Base-by-base conservation (phyloP, 1,140 invertebrate genomes). In the Sinonovacula constricta region DNA sequence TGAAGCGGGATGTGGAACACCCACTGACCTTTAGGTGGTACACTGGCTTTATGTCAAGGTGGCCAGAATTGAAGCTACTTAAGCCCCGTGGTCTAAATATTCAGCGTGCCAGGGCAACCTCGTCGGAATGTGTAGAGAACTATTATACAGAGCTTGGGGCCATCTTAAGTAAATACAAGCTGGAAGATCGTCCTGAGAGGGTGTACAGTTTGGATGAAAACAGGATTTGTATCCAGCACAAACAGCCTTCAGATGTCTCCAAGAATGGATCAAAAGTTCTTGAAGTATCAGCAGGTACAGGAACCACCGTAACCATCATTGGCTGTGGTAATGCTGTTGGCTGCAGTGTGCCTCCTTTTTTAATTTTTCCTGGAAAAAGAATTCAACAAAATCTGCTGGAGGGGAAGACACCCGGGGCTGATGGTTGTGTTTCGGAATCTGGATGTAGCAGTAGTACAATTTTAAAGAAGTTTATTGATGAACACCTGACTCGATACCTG, bases 201-300 rank as follows among this genome's bases (percentile, higher is more conserved):
- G 86, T 91, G 30, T 91, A 84, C 69, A 91, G 91, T 79, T 83
- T 91, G 59, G 91, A 91, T 81, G 89, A 91, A 80, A 91, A 91
- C 69, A 88, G 87, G 3, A 89, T 88, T 79, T 81, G 85, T 5
- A 53, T 91, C 26, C 87, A 81, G 5, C 90, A 92, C 66, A 74
- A 90, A 18, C 57, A 65, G 26, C 59, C 77, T 24, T 14, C 34
- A 45, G 59, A 65, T 26, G 68, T 72, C 30, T 22, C 76, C 15
- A 31, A 2, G 24, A 22, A 2, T 22, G n/a, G 39, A 4, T 3
- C 22, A 14, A 34, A 3, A n/a, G 84, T 88, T 53, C 86, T 82
- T 57, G 69, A 34, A 67, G 88, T 92, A 81, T 76, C 91, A 3
- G 81, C 88, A 33, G 34, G 81, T 80, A 90, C 87, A 82, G 88